Conservation (phyloP, 2,888 invertebrate genomes). For the Galeruca laticollis region DNA sequence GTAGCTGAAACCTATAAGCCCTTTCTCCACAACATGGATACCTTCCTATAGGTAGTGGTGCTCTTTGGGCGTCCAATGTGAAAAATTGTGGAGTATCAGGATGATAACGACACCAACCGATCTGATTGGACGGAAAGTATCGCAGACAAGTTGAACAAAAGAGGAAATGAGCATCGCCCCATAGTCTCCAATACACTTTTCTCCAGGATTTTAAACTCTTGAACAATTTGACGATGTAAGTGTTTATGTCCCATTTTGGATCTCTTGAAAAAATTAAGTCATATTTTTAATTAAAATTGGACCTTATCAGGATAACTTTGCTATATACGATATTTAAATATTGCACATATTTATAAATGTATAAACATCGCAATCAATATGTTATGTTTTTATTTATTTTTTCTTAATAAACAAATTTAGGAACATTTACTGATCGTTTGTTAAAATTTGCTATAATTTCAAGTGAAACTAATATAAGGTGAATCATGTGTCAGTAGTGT, state of each 20-base stretch:
- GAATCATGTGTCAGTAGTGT: no score
- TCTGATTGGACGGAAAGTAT: conserved; percentile 81
- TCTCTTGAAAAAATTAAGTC: conserved; percentile 70
- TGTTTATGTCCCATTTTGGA: conserved; percentile 82
- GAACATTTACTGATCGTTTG: no score
- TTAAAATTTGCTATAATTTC: no score
- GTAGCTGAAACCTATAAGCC: conserved; percentile 81
- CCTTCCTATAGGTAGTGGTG: conserved; percentile 79
- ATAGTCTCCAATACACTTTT: conserved; percentile 90
- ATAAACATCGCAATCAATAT: no score
- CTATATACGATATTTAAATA: no score
- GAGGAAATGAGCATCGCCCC: conserved; percentile 92
- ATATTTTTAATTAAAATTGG: background rate
- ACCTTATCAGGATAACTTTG: background rate
- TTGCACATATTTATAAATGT: no score
- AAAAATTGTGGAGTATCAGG: conserved; percentile 83
- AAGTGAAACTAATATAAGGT: no score
- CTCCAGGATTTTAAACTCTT: conserved; percentile 88
- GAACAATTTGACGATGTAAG: conserved; percentile 82
- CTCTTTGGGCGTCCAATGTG: conserved; percentile 74
- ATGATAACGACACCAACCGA: conserved; percentile 87
- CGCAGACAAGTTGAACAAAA: conserved; percentile 84
- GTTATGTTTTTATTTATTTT: no score
- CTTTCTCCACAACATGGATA: conserved; percentile 88
- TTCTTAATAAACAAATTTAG: no score